Evolutionary conservation across 2,113 vertebrate species (phyloP), one percentile per base, ranked within the genome.

Genomic region (Leucoraja erinaceus): DNA sequence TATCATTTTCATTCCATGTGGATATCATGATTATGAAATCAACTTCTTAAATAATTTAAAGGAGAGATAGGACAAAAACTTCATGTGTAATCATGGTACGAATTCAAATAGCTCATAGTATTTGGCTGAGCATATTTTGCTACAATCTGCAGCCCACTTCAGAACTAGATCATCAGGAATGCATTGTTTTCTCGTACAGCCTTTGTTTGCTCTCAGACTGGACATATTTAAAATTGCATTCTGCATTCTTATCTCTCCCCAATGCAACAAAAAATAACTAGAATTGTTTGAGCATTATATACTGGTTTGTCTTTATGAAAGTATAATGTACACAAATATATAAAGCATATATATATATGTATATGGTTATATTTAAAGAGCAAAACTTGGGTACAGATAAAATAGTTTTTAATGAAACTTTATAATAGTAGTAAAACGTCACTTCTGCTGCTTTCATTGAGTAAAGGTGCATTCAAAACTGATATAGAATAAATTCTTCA

Each of bases 321-420:
- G 97, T 97, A 98, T 96, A 94, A 96, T 97, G 96, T 97, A 97
- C 97, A 97, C 97, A 97, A 97, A 96, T 95, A 94, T 95, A 95
- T 94, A 95, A 95, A 97, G 96, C 97, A 97, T 96, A 96, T 95
- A 97, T 95, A 97, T 72, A 20, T 72, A 72, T 72, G 38, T 66
- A 20, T 96, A 54, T 70, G 95, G 95, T 95, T 96, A 97, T 95
- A 96, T 54, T 95, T 95, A 97, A 97, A 98, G 97, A 97, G 97
- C 97, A 96, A 94, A 96, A 96, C 96, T 96, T 96, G 98, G 98
- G 98, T 98, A 98, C 97, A 93, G 97, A 96, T 97, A 97, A 96
- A 97, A 96, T 97, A 96, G 95, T 94, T 95, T 95, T 94, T 72
- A 72, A 83, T 94, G 94, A 54, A 68, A 95, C 93, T 94, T 93